Conservation (phyloP, 2,888 invertebrate species). For the Campoletis raptor region DNA sequence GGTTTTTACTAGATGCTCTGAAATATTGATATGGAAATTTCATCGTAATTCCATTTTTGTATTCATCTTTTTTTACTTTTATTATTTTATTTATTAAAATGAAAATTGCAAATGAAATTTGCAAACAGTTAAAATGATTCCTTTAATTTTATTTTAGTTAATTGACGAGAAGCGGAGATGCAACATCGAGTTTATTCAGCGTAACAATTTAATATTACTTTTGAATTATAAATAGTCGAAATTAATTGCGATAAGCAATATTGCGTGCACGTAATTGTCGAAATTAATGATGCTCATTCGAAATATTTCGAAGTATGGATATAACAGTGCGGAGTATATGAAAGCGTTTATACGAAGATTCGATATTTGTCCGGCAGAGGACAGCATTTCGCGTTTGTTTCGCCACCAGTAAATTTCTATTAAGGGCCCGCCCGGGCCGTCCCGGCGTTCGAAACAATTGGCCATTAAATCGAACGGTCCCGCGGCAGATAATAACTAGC, state of each 20-base stretch:
- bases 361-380: constrained; percentile 26
- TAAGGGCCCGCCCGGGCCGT: constrained; percentile 74
- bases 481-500: constrained; percentile 83
- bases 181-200: neutral
- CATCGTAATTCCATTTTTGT: too few species aligned
- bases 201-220: neutral
- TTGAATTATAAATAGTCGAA: neutral
- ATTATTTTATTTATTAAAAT: neutral
- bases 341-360: constrained; percentile 9
- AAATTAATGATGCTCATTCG: constrained; percentile 12
- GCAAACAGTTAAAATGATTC: neutral
- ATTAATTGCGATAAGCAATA: neutral
- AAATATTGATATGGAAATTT: too few species aligned
- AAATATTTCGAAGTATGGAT: constrained; percentile 21
- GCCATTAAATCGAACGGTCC: constrained; percentile 83
- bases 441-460: constrained; percentile 83
- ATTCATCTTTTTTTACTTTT: neutral
- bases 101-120: neutral
- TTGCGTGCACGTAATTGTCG: neutral
- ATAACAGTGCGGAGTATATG: neutral
- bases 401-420: constrained; percentile 82
- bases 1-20: too few species aligned
- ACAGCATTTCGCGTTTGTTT: constrained; percentile 50
- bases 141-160: neutral
- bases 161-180: neutral